Evolutionary conservation across 1,140 invertebrate species (phyloP).

Genomic region (Diorhabda sublineata): DNA sequence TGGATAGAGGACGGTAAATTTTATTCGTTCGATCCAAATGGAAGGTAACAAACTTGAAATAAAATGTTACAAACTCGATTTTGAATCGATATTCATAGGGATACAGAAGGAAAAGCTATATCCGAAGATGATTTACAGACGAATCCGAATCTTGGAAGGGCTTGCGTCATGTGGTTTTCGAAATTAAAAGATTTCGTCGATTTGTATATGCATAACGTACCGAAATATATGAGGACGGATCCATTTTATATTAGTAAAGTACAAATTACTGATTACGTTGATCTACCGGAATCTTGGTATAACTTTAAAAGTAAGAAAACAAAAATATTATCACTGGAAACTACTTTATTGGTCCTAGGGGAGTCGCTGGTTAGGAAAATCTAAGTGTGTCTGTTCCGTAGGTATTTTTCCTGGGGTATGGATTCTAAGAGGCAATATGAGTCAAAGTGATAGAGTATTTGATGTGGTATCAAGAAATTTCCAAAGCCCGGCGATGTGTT

Average conservation of each 20-base stretch:
- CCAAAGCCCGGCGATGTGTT: constrained; percentile 51
- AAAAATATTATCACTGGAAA: background rate
- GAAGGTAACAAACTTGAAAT: constrained; percentile 20
- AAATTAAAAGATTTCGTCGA: constrained; percentile 37
- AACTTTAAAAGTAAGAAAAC: constrained; percentile 48
- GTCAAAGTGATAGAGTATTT: constrained; percentile 49
- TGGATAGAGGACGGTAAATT: constrained; percentile 36
- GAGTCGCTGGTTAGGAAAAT: too few relatives aligned
- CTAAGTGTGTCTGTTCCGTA: constrained; percentile 18
- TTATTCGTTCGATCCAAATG: constrained; percentile 43
- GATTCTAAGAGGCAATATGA: constrained; percentile 51
- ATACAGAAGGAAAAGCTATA: constrained; percentile 3
- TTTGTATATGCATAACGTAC: constrained; percentile 46
- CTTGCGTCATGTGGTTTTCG: constrained; percentile 40
- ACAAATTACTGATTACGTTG: constrained; percentile 44
- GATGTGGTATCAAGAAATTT: constrained; percentile 48
- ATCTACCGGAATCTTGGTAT: constrained; percentile 49
- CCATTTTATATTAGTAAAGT: constrained; percentile 51
- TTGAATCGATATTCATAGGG: constrained; percentile 12
- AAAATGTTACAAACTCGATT: background rate
- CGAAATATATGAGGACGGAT: constrained; percentile 44
- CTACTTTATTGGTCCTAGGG: too few relatives aligned
- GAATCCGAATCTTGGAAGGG: constrained; percentile 27
- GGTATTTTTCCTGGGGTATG: constrained; percentile 49
- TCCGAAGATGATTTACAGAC: background rate